Conservation (phyloP, 2,888 invertebrate species). For the Thera obeliscata region DNA sequence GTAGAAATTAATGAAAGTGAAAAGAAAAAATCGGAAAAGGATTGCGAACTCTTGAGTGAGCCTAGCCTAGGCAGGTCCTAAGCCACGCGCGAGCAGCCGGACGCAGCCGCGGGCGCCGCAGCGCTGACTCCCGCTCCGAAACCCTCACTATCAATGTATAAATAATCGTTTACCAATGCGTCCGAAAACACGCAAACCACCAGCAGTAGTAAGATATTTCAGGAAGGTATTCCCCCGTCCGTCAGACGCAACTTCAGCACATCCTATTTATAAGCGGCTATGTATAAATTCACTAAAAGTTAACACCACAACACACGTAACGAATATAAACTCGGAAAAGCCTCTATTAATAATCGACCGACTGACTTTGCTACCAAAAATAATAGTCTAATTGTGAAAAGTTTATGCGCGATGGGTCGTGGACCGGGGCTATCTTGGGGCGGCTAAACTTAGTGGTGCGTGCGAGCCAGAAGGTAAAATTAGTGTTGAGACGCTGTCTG, state of each 20-base stretch:
- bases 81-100: conserved; percentile 28
- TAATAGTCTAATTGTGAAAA: conserved; percentile 86
- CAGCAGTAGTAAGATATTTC: conserved; percentile 84
- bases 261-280: conserved; percentile 85
- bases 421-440: conserved; percentile 85
- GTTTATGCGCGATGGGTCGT: conserved; percentile 85
- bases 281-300: conserved; percentile 85
- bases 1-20: too few species aligned
- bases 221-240: conserved; percentile 85
- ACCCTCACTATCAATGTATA: conserved; percentile 79
- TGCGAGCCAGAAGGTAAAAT: conserved; percentile 83
- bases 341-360: conserved; percentile 86
- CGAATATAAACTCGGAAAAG: conserved; percentile 85
- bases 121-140: conserved; percentile 55
- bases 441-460: conserved; percentile 85
- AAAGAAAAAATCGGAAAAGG: too few species aligned
- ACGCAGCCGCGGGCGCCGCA: conserved; percentile 44
- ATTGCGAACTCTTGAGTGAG: not conserved
- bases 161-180: conserved; percentile 85
- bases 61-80: conserved; percentile 1
- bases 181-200: conserved; percentile 82
- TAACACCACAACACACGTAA: conserved; percentile 85
- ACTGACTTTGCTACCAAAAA: conserved; percentile 86
- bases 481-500: conserved; percentile 83
- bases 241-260: conserved; percentile 84